Conservation (phyloP, 2,888 invertebrate genomes). For the Nymphalis urticae region DNA sequence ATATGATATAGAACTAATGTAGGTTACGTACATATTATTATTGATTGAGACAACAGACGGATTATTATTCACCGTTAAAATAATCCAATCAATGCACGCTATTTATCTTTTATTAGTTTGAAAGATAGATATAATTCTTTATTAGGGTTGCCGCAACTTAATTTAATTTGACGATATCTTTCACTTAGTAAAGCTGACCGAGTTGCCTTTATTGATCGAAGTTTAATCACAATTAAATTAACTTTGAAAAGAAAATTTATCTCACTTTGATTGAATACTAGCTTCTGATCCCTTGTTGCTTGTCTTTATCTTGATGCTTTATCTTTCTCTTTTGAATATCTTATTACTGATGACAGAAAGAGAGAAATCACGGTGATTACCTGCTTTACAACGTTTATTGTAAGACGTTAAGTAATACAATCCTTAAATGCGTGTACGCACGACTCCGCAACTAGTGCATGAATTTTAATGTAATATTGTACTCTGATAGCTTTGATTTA, state of each 20-base stretch:
- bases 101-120: slow-evolving; percentile 2
- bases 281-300: too few species aligned
- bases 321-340: too few species aligned
- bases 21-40: not conserved
- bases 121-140: not conserved
- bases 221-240: slow-evolving; percentile 2
- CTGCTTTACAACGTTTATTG: too few species aligned
- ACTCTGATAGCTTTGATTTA: too few species aligned
- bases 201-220: slow-evolving; percentile 17
- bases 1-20: not conserved
- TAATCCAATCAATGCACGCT: not conserved
- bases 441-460: too few species aligned
- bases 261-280: not conserved
- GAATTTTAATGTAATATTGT: too few species aligned
- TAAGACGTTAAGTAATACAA: too few species aligned
- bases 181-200: slow-evolving; percentile 20
- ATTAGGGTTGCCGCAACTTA: not conserved
- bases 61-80: not conserved
- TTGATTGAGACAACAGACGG: not conserved
- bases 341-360: too few species aligned
- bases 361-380: too few species aligned
- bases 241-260: slow-evolving; percentile 1
- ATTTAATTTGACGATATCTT: slow-evolving; percentile 13
- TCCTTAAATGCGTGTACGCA: too few species aligned
- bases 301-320: too few species aligned